Conservation (phyloP, 2,888 invertebrate genomes). For the Eristalis arbustorum region DNA sequence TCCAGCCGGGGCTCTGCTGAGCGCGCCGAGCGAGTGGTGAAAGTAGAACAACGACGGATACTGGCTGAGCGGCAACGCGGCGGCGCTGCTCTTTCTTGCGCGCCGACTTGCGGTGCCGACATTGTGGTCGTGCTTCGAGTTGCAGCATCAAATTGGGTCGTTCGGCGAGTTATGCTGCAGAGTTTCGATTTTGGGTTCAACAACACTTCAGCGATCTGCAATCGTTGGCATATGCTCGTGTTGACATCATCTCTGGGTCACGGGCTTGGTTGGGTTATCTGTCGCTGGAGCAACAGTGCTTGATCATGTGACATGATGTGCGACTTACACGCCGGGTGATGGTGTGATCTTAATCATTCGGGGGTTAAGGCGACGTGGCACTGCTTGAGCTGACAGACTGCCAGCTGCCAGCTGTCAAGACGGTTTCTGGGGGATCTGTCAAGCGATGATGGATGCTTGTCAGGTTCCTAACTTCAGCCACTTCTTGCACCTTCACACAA, state of each 20-base stretch:
- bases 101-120: background rate
- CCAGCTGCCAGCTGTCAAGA: too few relatives aligned
- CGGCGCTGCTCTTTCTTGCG: background rate
- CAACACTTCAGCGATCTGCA: slow-evolving; percentile 6
- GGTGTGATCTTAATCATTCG: background rate
- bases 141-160: slow-evolving; percentile 41
- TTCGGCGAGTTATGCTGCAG: slow-evolving; percentile 17
- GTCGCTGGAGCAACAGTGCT: background rate
- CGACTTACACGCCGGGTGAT: background rate
- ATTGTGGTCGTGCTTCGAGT: slow-evolving; percentile 20
- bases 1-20: slow-evolving; percentile 21
- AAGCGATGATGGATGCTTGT: too few relatives aligned
- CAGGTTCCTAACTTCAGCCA: too few relatives aligned
- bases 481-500: too few relatives aligned
- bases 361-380: too few relatives aligned
- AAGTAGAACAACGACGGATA: slow-evolving; percentile 61
- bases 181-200: slow-evolving; percentile 18
- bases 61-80: slow-evolving; percentile 10
- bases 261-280: background rate
- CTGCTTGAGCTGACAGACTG: too few relatives aligned
- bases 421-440: too few relatives aligned
- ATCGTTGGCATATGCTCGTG: background rate
- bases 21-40: slow-evolving; percentile 40
- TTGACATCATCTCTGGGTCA: background rate
- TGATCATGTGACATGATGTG: background rate